Evolutionary conservation across 2,888 invertebrate genomes (phyloP).

Genomic region (Plebejus anna): DNA sequence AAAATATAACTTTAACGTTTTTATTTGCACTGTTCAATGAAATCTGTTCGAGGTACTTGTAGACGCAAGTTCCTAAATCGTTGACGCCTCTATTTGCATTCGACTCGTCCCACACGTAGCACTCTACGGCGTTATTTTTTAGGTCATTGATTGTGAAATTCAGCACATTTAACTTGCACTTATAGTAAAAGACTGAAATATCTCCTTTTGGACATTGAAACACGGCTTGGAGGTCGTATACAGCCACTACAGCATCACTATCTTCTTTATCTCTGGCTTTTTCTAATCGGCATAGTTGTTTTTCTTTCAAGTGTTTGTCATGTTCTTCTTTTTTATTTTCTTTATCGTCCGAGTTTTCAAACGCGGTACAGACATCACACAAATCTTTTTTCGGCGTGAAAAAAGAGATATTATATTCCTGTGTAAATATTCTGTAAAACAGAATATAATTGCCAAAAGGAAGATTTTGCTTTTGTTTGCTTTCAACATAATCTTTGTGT

Average conservation of each 20-base stretch:
- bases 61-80: not conserved
- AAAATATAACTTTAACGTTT: not conserved
- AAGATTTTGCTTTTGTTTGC: not conserved
- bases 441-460: not conserved
- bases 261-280: conserved; percentile 14
- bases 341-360: conserved; percentile 39
- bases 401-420: not conserved
- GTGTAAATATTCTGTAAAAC: not conserved
- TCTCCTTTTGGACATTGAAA: conserved; percentile 47
- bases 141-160: not conserved
- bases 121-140: not conserved
- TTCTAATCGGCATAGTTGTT: conserved; percentile 35
- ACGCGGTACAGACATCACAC: conserved; percentile 35
- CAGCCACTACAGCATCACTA: conserved; percentile 3
- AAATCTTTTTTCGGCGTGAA: conserved; percentile 39
- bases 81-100: not conserved
- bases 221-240: conserved; percentile 46
- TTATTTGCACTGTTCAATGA: not conserved
- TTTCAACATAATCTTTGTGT: not conserved
- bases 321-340: conserved; percentile 40
- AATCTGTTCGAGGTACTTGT: not conserved
- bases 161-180: conserved; percentile 40
- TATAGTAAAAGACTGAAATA: conserved; percentile 45
- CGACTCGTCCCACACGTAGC: not conserved
- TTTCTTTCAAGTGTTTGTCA: conserved; percentile 34